Percentiles rank a stretch among this genome's conserved stretches.
These are phyloP conservation scores for Sebastes jordani DNA, from an alignment of 2,797 vertebrate genomes.

Conservation along the genomic window DNA sequence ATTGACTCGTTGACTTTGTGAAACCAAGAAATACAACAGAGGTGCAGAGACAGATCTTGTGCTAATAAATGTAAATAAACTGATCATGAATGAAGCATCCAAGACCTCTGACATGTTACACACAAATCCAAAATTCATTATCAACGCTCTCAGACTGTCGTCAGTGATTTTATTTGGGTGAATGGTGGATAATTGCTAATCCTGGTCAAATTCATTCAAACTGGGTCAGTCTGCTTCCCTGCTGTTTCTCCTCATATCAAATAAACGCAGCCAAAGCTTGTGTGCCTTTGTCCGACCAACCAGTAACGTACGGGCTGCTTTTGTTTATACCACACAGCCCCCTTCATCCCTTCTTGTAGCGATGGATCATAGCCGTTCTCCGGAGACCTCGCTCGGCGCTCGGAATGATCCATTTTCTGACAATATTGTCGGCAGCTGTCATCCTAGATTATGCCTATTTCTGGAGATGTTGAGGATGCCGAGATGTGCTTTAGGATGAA, in stretches of 20 bases:
- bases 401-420: slow-evolving; percentile 57
- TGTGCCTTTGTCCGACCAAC: slow-evolving; percentile 8
- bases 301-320: slow-evolving; percentile 16
- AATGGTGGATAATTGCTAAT: slow-evolving; percentile 16
- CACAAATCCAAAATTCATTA: background rate
- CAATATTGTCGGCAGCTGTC: slow-evolving; percentile 57
- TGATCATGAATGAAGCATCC: background rate
- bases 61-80: background rate
- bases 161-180: slow-evolving; percentile 10
- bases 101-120: background rate
- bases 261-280: slow-evolving; percentile 4
- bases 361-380: slow-evolving; percentile 43
- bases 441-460: slow-evolving; percentile 49
- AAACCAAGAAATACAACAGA: background rate
- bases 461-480: slow-evolving; percentile 37
- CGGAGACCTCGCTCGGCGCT: slow-evolving; percentile 15
- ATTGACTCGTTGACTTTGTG: background rate
- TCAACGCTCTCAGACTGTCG: slow-evolving; percentile 9
- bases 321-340: slow-evolving; percentile 31
- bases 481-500: slow-evolving; percentile 43
- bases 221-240: slow-evolving; percentile 22
- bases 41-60: background rate
- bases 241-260: slow-evolving; percentile 24
- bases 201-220: slow-evolving; percentile 26
- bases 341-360: slow-evolving; percentile 30